phyloP scores from a whole-genome alignment of 2,888 invertebrate species.

The Habrosyne pyritoides region DNA sequence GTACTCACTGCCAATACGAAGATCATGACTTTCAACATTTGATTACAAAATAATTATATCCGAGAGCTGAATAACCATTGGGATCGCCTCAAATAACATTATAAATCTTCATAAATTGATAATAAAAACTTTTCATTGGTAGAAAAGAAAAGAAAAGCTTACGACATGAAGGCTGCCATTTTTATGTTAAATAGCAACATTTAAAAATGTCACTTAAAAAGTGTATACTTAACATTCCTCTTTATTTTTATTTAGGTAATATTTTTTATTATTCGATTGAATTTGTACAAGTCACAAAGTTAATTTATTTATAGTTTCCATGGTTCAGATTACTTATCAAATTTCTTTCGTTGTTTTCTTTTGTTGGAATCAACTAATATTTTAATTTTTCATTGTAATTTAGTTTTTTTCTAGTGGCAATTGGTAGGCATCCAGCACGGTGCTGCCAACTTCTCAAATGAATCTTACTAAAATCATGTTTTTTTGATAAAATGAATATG shows the following conservation, averaged over 20 bases:
- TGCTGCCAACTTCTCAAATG: too few relatives aligned
- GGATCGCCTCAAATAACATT: constrained; percentile 60
- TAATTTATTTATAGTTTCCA: too few relatives aligned
- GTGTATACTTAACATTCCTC: neutral
- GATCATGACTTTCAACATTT: constrained; percentile 63
- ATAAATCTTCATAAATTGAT: constrained; percentile 62
- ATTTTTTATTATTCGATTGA: too few relatives aligned
- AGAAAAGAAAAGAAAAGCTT: constrained; percentile 78
- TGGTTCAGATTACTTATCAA: too few relatives aligned
- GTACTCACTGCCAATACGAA: constrained; percentile 70
- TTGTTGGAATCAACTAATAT: too few relatives aligned
- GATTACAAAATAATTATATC: constrained; percentile 51
- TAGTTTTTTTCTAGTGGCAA: too few relatives aligned
- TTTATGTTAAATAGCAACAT: constrained; percentile 72
- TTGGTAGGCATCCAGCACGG: too few relatives aligned
- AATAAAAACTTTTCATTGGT: constrained; percentile 69
- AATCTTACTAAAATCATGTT: too few relatives aligned
- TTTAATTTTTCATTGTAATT: too few relatives aligned
- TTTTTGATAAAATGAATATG: too few relatives aligned
- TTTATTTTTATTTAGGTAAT: neutral
- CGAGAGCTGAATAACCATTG: constrained; percentile 49
- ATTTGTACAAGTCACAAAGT: too few relatives aligned
- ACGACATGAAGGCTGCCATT: constrained; percentile 83
- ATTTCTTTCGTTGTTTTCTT: too few relatives aligned
- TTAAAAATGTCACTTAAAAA: constrained; percentile 43